Conservation (phyloP, 2,797 vertebrate species). For the Agapornis canus region DNA sequence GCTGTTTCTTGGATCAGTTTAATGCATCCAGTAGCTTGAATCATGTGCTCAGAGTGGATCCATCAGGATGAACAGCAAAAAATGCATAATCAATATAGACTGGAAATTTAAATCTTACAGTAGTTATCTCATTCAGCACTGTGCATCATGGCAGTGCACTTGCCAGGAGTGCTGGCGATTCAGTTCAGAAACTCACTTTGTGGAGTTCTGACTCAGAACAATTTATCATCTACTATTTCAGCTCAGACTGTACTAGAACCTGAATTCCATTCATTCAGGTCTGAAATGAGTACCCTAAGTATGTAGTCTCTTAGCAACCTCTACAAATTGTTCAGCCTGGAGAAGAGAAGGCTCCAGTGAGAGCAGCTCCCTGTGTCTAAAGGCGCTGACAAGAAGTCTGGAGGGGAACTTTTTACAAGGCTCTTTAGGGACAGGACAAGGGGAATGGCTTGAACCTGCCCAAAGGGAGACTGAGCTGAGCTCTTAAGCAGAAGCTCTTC, state of each 20-base stretch:
- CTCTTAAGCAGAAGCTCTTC: neutral
- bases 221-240: neutral
- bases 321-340: neutral
- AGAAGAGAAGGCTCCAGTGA: neutral
- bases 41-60: neutral
- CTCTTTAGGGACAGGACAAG: neutral
- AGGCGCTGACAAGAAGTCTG: neutral
- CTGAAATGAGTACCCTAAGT: neutral
- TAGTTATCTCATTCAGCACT: neutral
- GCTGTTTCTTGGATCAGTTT: neutral
- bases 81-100: neutral
- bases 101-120: neutral
- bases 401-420: neutral
- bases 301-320: neutral
- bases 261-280: neutral
- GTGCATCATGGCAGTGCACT: neutral
- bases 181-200: neutral
- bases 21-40: neutral
- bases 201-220: neutral
- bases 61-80: neutral
- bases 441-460: neutral
- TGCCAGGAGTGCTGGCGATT: neutral
- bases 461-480: neutral
- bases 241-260: neutral
- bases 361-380: neutral